A percentile compares a stretch with the other conserved stretches of the same genome.
Conservation (phyloP, 2,113 vertebrate genomes). For the Monopterus albus region DNA sequence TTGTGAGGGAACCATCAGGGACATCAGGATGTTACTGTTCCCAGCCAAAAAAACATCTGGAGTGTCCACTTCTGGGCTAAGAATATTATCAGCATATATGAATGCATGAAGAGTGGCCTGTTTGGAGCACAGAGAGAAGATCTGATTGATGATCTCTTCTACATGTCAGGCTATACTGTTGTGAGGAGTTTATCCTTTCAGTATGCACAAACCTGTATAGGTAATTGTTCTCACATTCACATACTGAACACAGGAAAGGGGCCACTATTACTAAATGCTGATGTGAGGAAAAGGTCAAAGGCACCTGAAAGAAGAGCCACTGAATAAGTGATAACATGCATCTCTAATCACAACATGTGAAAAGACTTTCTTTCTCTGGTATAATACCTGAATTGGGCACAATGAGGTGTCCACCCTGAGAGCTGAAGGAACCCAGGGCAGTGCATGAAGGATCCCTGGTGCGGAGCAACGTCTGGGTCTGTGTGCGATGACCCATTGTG, state of each 20-base stretch:
- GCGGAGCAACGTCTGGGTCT: constrained; percentile 86
- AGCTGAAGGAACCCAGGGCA: constrained; percentile 94
- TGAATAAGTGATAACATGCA: constrained; percentile 8
- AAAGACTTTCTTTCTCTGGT: not conserved
- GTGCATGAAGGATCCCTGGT: constrained; percentile 93
- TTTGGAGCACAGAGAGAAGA: constrained; percentile 2
- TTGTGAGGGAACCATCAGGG: not conserved
- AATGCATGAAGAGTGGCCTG: constrained; percentile 34
- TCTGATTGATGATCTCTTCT: constrained; percentile 39
- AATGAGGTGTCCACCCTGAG: constrained; percentile 94
- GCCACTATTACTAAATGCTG: not conserved
- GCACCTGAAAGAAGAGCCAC: not conserved
- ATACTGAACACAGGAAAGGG: not conserved
- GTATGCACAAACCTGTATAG: not conserved
- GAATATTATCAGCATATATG: constrained; percentile 20
- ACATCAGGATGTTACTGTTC: not conserved
- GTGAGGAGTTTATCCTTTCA: constrained; percentile 32
- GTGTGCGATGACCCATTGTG: constrained; percentile 89
- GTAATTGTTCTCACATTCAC: not conserved
- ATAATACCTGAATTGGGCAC: constrained; percentile 93
- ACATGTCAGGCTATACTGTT: constrained; percentile 14
- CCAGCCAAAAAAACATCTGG: not conserved
- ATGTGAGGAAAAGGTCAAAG: not conserved
- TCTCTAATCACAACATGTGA: constrained; percentile 5
- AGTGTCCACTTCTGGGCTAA: not conserved